Evolutionary conservation across 37 sponge, comb jelly and placozoan genomes (phyloP), one percentile per base, ranked within the genome.

Genomic region (Haliclona indistincta): DNA sequence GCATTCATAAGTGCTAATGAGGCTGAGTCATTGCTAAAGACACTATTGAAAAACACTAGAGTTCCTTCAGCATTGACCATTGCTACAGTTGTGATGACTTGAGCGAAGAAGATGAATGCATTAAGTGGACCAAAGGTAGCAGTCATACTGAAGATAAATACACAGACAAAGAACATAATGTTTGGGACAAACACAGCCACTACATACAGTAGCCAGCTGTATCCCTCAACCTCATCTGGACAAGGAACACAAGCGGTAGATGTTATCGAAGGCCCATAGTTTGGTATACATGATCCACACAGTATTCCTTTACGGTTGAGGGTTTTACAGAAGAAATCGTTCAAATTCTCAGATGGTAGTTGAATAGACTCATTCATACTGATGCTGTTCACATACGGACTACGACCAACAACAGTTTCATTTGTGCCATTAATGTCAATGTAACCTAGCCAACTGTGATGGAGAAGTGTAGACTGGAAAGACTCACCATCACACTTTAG

Each of bases 21-120:
- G 15, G 51, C 26, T 10, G 43, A 23, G 43, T 43, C 26, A 26
- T 32, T 35, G 29, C 42, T 11, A 17, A 23, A 38, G 23, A 41
- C 74, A 41, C 39, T 38, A 20, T 63, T 44, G 44, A 64, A 38
- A 49, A 26, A 22, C 4, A 76, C 4, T 29, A 63, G 11, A 7
- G 26, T 26, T 25, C n/a, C 25, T n/a, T 6, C 60, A 58, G 11
- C 60, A 6, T 25, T 8, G 11, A 6, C n/a, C 60, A 58, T 58
- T n/a, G 28, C 60, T n/a, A n/a, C n/a, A 63, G 76, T 62, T 2
- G 88, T 62, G 13, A 76, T 42, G 30, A 87, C 63, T 54, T 81
- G 81, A 56, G 71, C 70, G 62, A 76, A 87, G 77, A 87, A 87
- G 43, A 87, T 76, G 39, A 81, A 76, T 2, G 77, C 75, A 20